Conservation (phyloP, 2,797 vertebrate genomes). For the Ctenopoma kingsleyae region DNA sequence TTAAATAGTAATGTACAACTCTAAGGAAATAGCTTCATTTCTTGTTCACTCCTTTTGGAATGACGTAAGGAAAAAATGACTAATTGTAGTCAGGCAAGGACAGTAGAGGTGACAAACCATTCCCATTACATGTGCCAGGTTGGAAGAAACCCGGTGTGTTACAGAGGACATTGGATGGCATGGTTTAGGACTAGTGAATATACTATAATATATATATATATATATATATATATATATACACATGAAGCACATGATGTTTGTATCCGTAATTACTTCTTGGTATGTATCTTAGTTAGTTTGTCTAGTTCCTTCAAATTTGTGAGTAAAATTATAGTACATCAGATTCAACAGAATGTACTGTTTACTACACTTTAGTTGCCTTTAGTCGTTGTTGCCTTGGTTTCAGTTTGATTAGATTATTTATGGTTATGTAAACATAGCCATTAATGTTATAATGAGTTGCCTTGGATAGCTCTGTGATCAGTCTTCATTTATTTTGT, state of each 20-base stretch:
- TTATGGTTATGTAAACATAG: neutral
- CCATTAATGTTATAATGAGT: neutral
- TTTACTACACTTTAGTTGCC: neutral
- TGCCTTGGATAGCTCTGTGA: neutral
- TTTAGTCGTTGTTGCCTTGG: neutral
- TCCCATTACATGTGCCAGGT: constrained; percentile 51
- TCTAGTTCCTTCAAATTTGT: neutral
- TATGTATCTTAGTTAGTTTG: neutral
- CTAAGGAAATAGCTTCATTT: constrained; percentile 10
- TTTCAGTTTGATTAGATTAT: neutral
- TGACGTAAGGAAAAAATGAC: constrained; percentile 38
- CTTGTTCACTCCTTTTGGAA: constrained; percentile 28
- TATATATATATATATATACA: too few relatives aligned
- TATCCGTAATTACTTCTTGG: neutral
- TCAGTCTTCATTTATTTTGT: neutral
- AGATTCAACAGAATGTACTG: neutral
- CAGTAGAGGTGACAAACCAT: constrained; percentile 49
- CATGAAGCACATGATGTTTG: neutral
- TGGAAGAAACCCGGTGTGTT: constrained; percentile 14
- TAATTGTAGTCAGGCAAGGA: constrained; percentile 43
- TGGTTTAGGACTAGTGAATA: neutral
- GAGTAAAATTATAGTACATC: too few relatives aligned
- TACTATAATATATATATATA: too few relatives aligned
- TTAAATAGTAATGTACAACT: constrained; percentile 7
- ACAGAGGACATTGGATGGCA: constrained; percentile 17